Base-by-base conservation (phyloP, 1,140 invertebrate genomes). In the Mamestra configurata region DNA sequence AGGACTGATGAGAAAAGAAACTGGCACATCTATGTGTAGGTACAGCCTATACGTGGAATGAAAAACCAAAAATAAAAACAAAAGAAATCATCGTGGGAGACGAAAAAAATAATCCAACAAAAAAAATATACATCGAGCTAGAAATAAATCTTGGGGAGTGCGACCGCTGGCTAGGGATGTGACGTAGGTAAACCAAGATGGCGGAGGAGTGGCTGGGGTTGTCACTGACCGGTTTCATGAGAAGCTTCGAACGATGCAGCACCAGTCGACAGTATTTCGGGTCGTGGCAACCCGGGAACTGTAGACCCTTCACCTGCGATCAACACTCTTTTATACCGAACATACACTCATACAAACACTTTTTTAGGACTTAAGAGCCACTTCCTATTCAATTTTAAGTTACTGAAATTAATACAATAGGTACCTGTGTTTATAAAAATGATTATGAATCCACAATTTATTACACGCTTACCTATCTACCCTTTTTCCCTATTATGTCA, bases 231-330 rank as follows among this genome's bases (percentile, higher is more conserved):
- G 98, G 98, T 96, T 97, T 97, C 95, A 99, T 97, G 94, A 99
- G 97, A 96, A 98, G 98, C 94, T 98, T 97, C 96, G 98, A 99
- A 95, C 98, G 97, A 95, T 98, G 98, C 96, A 98, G 96, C 94
- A 99, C 98, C 96, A 98, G 98, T 91, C 98, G 98, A 97, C 98
- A 98, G 96, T 98, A 98, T 95, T 97, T 97, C 92, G 98, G 97
- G 96, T 99, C 98, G 95, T 98, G 97, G 96, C 98, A 98, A 95
- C 98, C 98, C 93, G 98, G 98, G 96, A 98, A 98, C 97, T 97
- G 97, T 92, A 98, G 96, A 95, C 98, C 98, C 96, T 99, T 99
- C 96, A 98, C 98, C 98, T 99, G 97, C 95, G 95, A 88, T 82
- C 90, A 94, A 92, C 88, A 90, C 87, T 90, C 79, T 49, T 87